Percentiles rank a stretch among this genome's conserved stretches.
Evolutionary conservation across 2,113 vertebrate genomes (phyloP).

Genomic region (Grammomys dolichurus): DNA sequence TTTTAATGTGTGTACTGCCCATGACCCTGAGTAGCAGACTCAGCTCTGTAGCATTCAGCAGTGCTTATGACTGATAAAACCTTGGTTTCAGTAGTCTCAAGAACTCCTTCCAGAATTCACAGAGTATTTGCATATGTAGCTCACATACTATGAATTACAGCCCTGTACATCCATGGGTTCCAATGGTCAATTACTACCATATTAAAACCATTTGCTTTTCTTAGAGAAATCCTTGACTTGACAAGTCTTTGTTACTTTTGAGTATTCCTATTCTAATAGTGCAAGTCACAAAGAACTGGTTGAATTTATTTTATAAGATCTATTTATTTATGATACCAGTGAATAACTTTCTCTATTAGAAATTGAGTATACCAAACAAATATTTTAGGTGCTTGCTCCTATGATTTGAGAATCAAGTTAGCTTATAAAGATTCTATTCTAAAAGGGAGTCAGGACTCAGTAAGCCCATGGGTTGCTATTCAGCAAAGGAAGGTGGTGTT

Average conservation of each 20-base stretch:
- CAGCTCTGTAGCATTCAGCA: neutral
- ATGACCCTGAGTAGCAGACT: neutral
- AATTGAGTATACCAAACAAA: neutral
- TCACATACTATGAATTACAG: neutral
- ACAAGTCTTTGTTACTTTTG: neutral
- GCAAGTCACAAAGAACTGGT: neutral
- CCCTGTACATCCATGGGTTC: neutral
- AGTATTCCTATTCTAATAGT: neutral
- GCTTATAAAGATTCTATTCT: neutral
- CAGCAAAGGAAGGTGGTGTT: neutral
- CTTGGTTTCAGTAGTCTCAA: neutral
- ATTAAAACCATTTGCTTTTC: neutral
- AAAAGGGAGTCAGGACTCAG: neutral
- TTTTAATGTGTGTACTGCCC: constrained; percentile 40
- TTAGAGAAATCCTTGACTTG: neutral
- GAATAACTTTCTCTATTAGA: neutral
- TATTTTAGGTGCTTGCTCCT: neutral
- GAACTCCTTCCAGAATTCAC: constrained; percentile 2
- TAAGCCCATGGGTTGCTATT: neutral
- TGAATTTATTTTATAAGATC: constrained; percentile 10
- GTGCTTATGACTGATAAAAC: constrained; percentile 41
- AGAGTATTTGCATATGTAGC: neutral
- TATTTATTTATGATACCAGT: constrained; percentile 1
- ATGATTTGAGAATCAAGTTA: neutral
- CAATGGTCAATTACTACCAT: neutral